phyloP scores from a whole-genome alignment of 2,113 vertebrate genomes.

The Notarius quadriscutis region DNA sequence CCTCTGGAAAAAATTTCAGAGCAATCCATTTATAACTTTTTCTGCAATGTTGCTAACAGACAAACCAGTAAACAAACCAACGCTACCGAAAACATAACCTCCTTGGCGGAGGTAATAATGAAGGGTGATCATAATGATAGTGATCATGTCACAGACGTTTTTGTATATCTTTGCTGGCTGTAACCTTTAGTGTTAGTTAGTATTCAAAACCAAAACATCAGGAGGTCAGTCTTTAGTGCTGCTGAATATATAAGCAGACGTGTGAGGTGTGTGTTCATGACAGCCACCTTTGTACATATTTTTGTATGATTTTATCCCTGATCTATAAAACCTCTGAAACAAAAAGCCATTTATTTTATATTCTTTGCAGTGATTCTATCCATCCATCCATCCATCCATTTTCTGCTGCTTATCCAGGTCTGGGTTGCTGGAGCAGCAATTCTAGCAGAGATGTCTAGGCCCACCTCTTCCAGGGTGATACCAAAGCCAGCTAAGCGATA shows the following conservation, averaged over 20 bases:
- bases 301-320: background rate
- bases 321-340: conserved; percentile 11
- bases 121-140: background rate
- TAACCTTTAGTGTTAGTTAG: conserved; percentile 36
- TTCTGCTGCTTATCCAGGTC: too few relatives aligned
- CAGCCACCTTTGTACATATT: background rate
- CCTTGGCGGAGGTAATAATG: background rate
- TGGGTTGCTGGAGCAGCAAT: too few relatives aligned
- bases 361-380: conserved; percentile 18
- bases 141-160: background rate
- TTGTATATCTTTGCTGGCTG: background rate
- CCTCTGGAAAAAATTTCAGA: too few relatives aligned
- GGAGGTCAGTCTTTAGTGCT: background rate
- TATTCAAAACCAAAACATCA: conserved; percentile 36
- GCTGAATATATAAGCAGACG: conserved; percentile 25
- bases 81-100: too few relatives aligned
- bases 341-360: conserved; percentile 22
- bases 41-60: too few relatives aligned
- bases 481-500: too few relatives aligned
- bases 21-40: too few relatives aligned
- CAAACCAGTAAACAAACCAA: too few relatives aligned
- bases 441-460: too few relatives aligned
- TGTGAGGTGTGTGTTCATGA: background rate
- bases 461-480: too few relatives aligned
- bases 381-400: too few relatives aligned